Evolutionary conservation across 1,140 invertebrate genomes (phyloP).

Genomic region (Coelopa frigida): DNA sequence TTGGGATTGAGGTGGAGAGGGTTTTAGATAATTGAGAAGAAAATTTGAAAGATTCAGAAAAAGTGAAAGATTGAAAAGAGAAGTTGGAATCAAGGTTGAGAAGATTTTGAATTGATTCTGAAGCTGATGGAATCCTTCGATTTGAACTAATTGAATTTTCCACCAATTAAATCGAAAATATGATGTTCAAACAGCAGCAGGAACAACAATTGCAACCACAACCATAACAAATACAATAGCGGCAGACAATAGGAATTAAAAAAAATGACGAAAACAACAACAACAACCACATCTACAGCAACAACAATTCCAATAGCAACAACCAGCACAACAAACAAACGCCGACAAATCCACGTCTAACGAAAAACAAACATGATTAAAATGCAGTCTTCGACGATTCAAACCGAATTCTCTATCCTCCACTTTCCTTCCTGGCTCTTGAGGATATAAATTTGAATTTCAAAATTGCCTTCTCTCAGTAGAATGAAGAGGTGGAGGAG

Average conservation of each 20-base stretch:
- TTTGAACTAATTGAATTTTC: conserved; percentile 10
- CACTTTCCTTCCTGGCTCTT: too few relatives aligned
- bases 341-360: too few relatives aligned
- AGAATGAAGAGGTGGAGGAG: too few relatives aligned
- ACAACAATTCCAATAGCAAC: conserved; percentile 3
- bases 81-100: neutral
- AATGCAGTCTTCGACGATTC: too few relatives aligned
- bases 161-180: conserved; percentile 2
- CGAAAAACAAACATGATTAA: too few relatives aligned
- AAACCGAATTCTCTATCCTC: too few relatives aligned
- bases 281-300: conserved; percentile 6
- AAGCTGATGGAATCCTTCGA: neutral
- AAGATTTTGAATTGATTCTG: neutral
- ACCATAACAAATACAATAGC: neutral
- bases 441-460: too few relatives aligned
- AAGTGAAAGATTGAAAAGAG: neutral
- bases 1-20: neutral
- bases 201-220: neutral
- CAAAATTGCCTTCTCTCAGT: too few relatives aligned
- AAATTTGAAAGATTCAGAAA: neutral
- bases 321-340: neutral
- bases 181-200: too few relatives aligned
- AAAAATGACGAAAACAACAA: conserved; percentile 6
- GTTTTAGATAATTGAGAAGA: neutral
- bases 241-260: neutral